These are phyloP conservation scores for Campodea augens DNA, from an alignment of 1,140 invertebrate genomes.

Conservation along the genomic window DNA sequence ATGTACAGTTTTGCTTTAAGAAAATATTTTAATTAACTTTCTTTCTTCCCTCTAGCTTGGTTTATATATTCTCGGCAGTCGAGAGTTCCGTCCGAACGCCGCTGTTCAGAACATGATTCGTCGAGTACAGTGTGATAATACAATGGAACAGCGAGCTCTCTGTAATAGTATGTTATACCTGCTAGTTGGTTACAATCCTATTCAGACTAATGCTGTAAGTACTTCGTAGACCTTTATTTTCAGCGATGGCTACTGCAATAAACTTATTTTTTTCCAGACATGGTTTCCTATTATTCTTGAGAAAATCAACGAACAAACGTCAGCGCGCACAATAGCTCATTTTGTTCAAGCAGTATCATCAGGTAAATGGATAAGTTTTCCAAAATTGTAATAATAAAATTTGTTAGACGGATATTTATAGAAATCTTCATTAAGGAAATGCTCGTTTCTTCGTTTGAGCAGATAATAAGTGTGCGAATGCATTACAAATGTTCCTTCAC, in stretches of 20 bases:
- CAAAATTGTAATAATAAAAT: no score
- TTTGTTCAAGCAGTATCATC: conserved; percentile 15
- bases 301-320: neutral
- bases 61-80: neutral
- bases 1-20: no score
- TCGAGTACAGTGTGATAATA: neutral
- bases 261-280: neutral
- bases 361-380: no score
- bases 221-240: no score
- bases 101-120: neutral
- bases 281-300: conserved; percentile 5
- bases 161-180: neutral
- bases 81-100: neutral
- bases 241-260: no score
- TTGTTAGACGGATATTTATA: no score
- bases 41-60: no score
- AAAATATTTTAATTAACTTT: no score
- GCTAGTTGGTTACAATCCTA: neutral
- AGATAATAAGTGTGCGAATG: no score
- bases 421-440: no score
- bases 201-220: neutral
- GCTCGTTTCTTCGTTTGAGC: no score
- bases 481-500: no score
- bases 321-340: conserved; percentile 27
- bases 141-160: neutral